These are phyloP conservation scores for Keiferia lycopersicella DNA, from an alignment of 2,888 invertebrate species.

Conservation along the genomic window DNA sequence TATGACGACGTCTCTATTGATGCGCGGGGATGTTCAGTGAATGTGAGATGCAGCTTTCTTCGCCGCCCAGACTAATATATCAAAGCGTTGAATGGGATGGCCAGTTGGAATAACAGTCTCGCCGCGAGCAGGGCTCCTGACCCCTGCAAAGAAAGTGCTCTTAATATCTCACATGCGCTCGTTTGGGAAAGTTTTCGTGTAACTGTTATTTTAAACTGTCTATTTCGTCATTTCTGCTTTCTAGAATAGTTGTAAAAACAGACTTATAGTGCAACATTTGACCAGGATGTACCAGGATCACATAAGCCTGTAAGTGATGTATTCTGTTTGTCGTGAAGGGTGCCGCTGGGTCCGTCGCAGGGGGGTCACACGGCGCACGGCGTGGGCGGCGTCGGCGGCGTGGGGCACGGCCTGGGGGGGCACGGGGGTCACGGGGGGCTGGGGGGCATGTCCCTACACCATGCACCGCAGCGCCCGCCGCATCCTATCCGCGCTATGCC, in stretches of 20 bases:
- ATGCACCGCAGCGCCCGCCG: slow-evolving; percentile 62
- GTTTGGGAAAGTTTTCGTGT: slow-evolving; percentile 20
- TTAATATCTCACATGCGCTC: slow-evolving; percentile 36
- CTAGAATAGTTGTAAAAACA: background rate
- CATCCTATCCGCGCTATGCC: slow-evolving; percentile 69
- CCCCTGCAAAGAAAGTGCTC: slow-evolving; percentile 38
- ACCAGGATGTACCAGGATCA: slow-evolving; percentile 10
- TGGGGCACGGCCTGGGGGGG: slow-evolving; percentile 2
- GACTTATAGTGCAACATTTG: background rate
- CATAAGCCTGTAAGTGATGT: slow-evolving; percentile 11
- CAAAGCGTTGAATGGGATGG: slow-evolving; percentile 51
- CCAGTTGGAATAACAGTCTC: slow-evolving; percentile 70
- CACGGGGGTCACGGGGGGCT: slow-evolving; percentile 40
- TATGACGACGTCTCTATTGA: slow-evolving; percentile 74
- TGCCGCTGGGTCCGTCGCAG: slow-evolving; percentile 38
- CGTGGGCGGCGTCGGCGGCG: slow-evolving; percentile 34
- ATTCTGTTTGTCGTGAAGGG: slow-evolving; percentile 32
- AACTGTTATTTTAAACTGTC: background rate
- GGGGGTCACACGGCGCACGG: slow-evolving; percentile 26
- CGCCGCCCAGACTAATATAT: slow-evolving; percentile 63
- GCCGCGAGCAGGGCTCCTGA: slow-evolving; percentile 39
- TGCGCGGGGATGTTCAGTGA: slow-evolving; percentile 51
- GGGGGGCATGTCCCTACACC: slow-evolving; percentile 58
- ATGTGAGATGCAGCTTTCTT: slow-evolving; percentile 46
- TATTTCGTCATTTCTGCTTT: background rate